These are phyloP conservation scores for Lepidocyrtoides sp. DNA, from an alignment of 2,888 invertebrate genomes.

Conservation along the genomic window DNA sequence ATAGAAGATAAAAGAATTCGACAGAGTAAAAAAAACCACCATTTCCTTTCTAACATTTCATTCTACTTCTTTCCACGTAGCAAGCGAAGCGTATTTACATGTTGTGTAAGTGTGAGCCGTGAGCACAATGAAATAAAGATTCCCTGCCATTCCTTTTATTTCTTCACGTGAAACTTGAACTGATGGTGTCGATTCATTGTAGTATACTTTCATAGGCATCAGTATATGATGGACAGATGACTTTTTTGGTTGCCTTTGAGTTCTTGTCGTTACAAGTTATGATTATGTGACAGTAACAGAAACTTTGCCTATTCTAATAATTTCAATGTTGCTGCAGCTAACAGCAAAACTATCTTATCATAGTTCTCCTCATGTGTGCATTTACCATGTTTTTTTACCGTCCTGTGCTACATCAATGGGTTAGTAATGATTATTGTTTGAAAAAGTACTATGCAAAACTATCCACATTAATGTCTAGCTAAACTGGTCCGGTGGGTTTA, in stretches of 20 bases:
- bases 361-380: too few relatives aligned
- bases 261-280: not conserved
- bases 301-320: not conserved
- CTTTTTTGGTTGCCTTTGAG: not conserved
- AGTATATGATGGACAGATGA: too few relatives aligned
- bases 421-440: not conserved
- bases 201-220: not conserved
- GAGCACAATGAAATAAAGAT: not conserved
- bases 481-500: not conserved
- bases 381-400: too few relatives aligned
- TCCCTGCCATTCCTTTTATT: not conserved
- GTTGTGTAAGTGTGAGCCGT: not conserved
- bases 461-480: not conserved
- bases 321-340: too few relatives aligned
- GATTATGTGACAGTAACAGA: not conserved
- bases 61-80: not conserved
- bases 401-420: not conserved
- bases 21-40: not conserved
- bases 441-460: not conserved
- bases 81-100: not conserved
- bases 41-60: not conserved
- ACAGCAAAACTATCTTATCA: not conserved
- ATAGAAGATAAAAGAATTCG: not conserved
- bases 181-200: not conserved
- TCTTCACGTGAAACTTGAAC: not conserved